These are phyloP conservation scores for Nephrotoma guestfalica DNA, from an alignment of 2,888 invertebrate species.

Conservation along the genomic window DNA sequence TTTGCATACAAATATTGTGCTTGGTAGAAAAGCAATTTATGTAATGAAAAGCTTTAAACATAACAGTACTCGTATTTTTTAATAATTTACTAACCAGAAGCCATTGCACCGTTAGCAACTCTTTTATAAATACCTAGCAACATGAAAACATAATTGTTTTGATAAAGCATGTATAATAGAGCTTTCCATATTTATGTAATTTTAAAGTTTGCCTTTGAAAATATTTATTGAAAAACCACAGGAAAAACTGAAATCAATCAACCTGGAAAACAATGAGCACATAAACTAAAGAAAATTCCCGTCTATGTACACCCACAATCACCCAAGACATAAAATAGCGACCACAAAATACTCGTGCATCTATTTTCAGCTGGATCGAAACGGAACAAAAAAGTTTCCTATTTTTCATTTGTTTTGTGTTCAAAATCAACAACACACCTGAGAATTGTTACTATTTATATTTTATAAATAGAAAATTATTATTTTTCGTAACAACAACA, in stretches of 20 bases:
- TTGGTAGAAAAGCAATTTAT: background rate
- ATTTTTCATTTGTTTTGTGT: background rate
- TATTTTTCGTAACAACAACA: background rate
- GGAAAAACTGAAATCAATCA: background rate
- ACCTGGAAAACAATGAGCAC: background rate
- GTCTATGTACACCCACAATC: background rate
- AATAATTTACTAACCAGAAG: background rate
- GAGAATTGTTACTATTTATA: background rate
- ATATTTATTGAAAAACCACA: background rate
- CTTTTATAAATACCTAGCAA: no score
- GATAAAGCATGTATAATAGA: no score
- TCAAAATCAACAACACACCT: background rate
- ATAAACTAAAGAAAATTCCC: background rate
- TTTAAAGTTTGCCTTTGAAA: background rate
- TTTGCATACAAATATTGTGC: background rate
- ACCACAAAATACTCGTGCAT: background rate
- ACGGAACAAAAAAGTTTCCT: background rate
- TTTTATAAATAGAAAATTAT: background rate
- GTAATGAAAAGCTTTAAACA: no score
- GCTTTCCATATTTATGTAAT: background rate
- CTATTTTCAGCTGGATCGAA: background rate
- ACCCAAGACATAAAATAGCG: background rate
- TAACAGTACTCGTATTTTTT: background rate
- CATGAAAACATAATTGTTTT: no score
- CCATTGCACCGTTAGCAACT: background rate